Percentiles rank a stretch among this genome's conserved stretches.
Conservation (phyloP, 1,140 invertebrate genomes). For the Achroia grisella region DNA sequence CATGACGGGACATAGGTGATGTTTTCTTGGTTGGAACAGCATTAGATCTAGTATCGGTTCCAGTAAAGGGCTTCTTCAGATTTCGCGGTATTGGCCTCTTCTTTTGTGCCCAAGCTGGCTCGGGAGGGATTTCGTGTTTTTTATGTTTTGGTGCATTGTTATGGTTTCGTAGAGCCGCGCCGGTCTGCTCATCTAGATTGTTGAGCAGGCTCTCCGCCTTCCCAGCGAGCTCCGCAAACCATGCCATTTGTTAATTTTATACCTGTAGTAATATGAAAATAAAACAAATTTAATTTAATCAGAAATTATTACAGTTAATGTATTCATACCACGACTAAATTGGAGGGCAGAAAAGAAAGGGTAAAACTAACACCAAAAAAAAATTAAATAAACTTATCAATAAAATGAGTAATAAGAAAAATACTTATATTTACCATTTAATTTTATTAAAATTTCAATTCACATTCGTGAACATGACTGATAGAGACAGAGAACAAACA, state of each 20-base stretch:
- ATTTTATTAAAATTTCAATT: no score
- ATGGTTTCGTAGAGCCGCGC: conserved; percentile 75
- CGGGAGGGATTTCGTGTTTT: conserved; percentile 28
- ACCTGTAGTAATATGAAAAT: not conserved
- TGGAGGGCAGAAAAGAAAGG: no score
- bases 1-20: conserved; percentile 17
- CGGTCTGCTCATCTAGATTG: conserved; percentile 89
- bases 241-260: conserved; percentile 78
- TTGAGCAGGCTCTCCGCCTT: conserved; percentile 89
- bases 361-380: no score
- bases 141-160: conserved; percentile 26
- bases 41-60: conserved; percentile 21
- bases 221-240: conserved; percentile 88
- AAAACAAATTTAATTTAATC: no score
- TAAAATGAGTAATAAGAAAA: no score
- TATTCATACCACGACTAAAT: no score
- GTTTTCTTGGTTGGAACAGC: conserved; percentile 15
- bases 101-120: conserved; percentile 24
- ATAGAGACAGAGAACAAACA: no score
- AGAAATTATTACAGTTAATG: no score
- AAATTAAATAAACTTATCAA: no score
- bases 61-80: conserved; percentile 23
- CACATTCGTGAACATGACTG: no score
- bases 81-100: conserved; percentile 19
- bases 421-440: no score